Conservation (phyloP, 2,113 vertebrate species). For the Thamnaconus septentrionalis region DNA sequence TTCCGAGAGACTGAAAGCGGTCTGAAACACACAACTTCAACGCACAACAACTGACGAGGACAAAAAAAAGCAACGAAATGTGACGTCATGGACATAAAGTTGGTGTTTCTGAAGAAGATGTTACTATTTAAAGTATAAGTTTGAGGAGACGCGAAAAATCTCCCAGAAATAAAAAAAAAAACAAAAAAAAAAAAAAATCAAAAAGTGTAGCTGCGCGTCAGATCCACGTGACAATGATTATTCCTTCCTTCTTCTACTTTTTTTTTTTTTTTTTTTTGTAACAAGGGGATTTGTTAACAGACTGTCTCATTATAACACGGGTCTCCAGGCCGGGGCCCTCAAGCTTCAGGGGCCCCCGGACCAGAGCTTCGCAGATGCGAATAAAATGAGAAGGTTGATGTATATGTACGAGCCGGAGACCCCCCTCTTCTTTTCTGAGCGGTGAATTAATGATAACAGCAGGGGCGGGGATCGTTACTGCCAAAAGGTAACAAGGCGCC, state of each 20-base stretch:
- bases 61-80: slow-evolving; percentile 36
- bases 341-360: slow-evolving; percentile 51
- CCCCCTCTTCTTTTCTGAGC: slow-evolving; percentile 74
- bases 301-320: slow-evolving; percentile 79
- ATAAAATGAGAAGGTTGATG: slow-evolving; percentile 88
- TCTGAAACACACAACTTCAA: slow-evolving; percentile 19
- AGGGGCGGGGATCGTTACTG: slow-evolving; percentile 72
- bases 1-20: slow-evolving; percentile 47
- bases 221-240: slow-evolving; percentile 6
- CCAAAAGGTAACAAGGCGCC: slow-evolving; percentile 94
- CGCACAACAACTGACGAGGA: slow-evolving; percentile 39
- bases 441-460: slow-evolving; percentile 87
- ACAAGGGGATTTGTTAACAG: slow-evolving; percentile 76
- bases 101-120: too few relatives aligned
- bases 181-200: slow-evolving; percentile 39
- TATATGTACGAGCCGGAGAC: slow-evolving; percentile 80
- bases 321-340: slow-evolving; percentile 65
- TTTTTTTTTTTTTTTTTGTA: slow-evolving; percentile 51
- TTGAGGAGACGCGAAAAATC: too few relatives aligned
- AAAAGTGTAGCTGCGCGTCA: too few relatives aligned
- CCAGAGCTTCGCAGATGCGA: slow-evolving; percentile 79
- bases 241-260: slow-evolving; percentile 18
- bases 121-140: too few relatives aligned
- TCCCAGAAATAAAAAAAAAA: slow-evolving; percentile 16
- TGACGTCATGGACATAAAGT: slow-evolving; percentile 21